phyloP scores from a whole-genome alignment of 2,797 vertebrate species.

The Centroberyx gerrardi region DNA sequence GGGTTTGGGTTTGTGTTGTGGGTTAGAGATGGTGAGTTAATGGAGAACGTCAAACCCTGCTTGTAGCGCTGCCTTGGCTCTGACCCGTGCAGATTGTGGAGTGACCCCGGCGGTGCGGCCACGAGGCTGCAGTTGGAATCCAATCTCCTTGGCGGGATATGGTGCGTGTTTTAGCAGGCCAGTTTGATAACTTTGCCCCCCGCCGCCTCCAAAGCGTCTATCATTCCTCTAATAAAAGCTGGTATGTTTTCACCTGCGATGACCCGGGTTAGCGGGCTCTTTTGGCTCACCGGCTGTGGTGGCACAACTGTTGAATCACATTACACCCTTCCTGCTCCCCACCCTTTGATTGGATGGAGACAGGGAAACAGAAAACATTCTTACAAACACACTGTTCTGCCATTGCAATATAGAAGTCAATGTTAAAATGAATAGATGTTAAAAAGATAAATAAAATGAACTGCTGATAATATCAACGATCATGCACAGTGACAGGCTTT shows the following conservation, averaged over 20 bases:
- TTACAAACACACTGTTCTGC: conserved; percentile 8
- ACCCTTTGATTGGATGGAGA: conserved; percentile 15
- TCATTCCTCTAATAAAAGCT: conserved; percentile 72
- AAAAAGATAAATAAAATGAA: conserved; percentile 11
- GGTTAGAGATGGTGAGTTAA: conserved; percentile 75
- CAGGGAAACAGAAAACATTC: conserved; percentile 25
- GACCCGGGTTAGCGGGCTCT: conserved; percentile 52
- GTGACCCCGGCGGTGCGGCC: conserved; percentile 76
- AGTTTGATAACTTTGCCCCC: conserved; percentile 75
- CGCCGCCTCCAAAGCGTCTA: conserved; percentile 59
- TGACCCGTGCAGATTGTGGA: conserved; percentile 84
- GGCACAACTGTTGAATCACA: conserved; percentile 72
- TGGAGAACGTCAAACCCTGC: conserved; percentile 78
- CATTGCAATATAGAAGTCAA: neutral
- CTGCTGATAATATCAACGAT: conserved; percentile 10
- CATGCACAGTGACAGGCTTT: conserved; percentile 10
- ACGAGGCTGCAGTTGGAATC: conserved; percentile 75
- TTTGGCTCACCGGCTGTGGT: conserved; percentile 33
- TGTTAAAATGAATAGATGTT: conserved; percentile 6
- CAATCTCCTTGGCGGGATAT: conserved; percentile 82
- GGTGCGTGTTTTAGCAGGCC: conserved; percentile 78
- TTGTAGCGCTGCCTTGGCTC: conserved; percentile 71
- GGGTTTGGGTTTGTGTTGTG: conserved; percentile 60
- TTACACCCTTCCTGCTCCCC: conserved; percentile 44
- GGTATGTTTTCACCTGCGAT: conserved; percentile 72